Conservation (phyloP, 2,113 vertebrate genomes). For the Stigmatopora argus region DNA sequence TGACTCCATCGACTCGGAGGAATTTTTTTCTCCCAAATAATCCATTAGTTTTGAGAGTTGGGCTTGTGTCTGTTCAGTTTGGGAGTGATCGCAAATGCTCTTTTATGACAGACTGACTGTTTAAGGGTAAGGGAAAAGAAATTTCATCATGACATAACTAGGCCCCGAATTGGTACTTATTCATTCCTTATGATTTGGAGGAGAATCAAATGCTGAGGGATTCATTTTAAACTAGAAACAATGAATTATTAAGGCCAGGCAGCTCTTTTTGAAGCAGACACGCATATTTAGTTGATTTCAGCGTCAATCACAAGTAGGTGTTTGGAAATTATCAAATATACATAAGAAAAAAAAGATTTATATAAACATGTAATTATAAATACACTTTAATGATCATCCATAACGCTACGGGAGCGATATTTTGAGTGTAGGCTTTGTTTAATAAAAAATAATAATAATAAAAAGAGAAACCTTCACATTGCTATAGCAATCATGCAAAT, state of each 20-base stretch:
- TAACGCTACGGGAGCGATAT: no score
- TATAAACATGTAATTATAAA: no score
- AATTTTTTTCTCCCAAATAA: conserved; percentile 15
- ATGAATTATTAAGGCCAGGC: background rate
- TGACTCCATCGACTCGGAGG: conserved; percentile 1
- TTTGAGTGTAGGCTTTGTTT: background rate
- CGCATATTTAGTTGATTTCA: background rate
- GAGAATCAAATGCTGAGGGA: conserved; percentile 14
- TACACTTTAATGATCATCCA: no score
- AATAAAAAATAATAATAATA: background rate
- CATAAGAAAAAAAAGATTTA: no score
- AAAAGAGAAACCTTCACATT: no score
- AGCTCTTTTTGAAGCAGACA: background rate
- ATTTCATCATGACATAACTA: background rate
- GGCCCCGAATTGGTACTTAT: background rate
- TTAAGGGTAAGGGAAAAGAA: background rate
- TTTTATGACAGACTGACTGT: background rate
- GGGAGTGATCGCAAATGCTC: background rate
- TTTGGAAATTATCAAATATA: no score
- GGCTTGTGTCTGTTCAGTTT: background rate
- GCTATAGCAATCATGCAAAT: no score
- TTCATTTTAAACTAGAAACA: conserved; percentile 1
- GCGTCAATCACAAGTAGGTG: no score
- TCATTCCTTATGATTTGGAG: conserved; percentile 19
- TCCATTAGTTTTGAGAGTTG: conserved; percentile 5